These are phyloP conservation scores for Zonotrichia albicollis DNA, from an alignment of 2,797 vertebrate genomes.

Conservation along the genomic window DNA sequence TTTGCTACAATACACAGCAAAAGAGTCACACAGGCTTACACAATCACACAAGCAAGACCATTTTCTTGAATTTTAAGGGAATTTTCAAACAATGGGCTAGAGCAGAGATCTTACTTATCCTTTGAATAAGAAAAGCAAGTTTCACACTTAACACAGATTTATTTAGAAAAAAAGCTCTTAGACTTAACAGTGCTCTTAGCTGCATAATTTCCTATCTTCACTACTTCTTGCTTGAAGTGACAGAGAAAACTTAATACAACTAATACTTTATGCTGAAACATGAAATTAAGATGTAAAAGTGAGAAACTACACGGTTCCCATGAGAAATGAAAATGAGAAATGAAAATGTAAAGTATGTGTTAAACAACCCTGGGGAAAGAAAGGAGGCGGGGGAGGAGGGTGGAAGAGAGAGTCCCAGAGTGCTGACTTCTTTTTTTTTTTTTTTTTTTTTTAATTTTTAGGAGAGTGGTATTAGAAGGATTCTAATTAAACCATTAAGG, in stretches of 20 bases:
- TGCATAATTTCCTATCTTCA: constrained; percentile 13
- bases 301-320: neutral
- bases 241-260: constrained; percentile 31
- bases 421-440: neutral
- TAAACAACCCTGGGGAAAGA: constrained; percentile 31
- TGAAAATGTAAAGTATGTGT: constrained; percentile 49
- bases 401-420: neutral
- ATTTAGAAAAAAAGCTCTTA: neutral
- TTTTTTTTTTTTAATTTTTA: neutral
- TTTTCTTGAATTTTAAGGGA: neutral
- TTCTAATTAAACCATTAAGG: neutral
- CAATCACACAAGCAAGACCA: neutral
- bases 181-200: neutral
- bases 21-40: neutral
- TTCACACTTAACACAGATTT: neutral
- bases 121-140: neutral
- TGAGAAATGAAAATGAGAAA: constrained; percentile 56
- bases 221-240: constrained; percentile 6
- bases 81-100: neutral
- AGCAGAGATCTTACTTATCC: neutral
- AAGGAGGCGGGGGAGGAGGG: neutral
- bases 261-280: constrained; percentile 28
- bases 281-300: constrained; percentile 51
- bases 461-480: neutral
- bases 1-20: neutral